These are phyloP conservation scores for Pocillopora meandrina DNA, from an alignment of 92 coral and sea anemone species.

Conservation along the genomic window DNA sequence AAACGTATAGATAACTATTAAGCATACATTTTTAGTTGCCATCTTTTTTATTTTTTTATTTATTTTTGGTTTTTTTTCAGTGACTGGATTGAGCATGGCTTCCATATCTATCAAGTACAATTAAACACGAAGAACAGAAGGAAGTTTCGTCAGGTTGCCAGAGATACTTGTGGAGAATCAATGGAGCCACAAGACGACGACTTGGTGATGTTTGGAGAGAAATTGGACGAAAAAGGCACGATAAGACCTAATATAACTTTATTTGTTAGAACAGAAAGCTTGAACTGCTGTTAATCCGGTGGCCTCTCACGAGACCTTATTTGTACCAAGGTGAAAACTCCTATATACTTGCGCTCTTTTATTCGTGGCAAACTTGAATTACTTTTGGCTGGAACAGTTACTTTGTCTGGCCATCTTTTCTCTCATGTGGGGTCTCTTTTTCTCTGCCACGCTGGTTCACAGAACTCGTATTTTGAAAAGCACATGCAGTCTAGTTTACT, in stretches of 20 bases:
- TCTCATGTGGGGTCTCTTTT: no score
- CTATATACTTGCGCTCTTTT: no score
- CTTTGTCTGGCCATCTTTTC: no score
- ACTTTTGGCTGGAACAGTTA: no score
- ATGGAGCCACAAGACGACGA: constrained; percentile 85
- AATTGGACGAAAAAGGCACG: constrained; percentile 39
- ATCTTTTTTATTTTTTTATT: not conserved
- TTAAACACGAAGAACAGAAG: constrained; percentile 64
- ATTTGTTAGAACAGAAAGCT: no score
- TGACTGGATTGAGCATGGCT: constrained; percentile 73
- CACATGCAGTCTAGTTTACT: no score
- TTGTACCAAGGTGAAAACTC: no score
- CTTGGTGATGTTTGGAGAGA: constrained; percentile 86
- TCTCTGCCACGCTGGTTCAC: no score
- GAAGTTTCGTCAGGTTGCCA: constrained; percentile 87
- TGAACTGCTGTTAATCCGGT: no score
- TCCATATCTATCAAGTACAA: constrained; percentile 58
- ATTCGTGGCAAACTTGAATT: no score
- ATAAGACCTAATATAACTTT: not conserved
- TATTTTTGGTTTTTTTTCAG: not conserved
- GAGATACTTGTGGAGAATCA: constrained; percentile 91
- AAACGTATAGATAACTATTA: not conserved
- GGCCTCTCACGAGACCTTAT: no score
- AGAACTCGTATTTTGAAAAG: no score
- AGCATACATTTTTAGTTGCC: not conserved